Base-by-base conservation (phyloP, 2,888 invertebrate genomes). In the Leistus spinibarbis region DNA sequence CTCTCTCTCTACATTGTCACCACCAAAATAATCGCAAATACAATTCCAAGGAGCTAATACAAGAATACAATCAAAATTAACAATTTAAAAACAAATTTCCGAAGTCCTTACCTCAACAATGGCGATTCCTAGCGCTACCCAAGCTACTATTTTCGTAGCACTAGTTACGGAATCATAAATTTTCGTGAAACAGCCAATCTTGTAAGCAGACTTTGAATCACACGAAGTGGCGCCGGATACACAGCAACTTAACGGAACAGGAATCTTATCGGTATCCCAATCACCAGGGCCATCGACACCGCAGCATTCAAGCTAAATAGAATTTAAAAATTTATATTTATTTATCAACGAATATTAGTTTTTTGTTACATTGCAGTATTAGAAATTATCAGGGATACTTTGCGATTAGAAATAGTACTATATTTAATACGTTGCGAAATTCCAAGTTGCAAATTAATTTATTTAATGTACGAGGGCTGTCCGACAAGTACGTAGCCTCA, bases 1-100 rank as follows among this genome's bases (percentile, higher is more conserved):
- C 92, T 91, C 83, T 93, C 92, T 86, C 95, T 95, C 86, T 92
- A 91, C 85, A 97, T 94, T 82, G 95, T 93, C 85, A 94, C 93
- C 79, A 94, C 94, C 85, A 97, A 87, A 84, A 95, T 95, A 85
- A 96, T 92, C 77, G 95, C 93, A 85, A 96, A 95, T 81, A 95
- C 88, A 77, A 95, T 93, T 75, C 93, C 93, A 81, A 93, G 85
- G 79, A 93, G 88, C 93, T 93, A 88, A n/a, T n/a, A n/a, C n/a
- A n/a, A n/a, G n/a, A n/a, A n/a, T 86, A 80, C 85, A 81, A 10
- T 20, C 13, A 57, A 17, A 60, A 60, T 3, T 60, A 60, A 10
- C 9, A 60, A 10, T 60, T 16, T 9, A 13, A 16, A 20, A 13
- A 2, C 1, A 4, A 56, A 1, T 19, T 60, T 20, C 3, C 19